A percentile compares a stretch with the other conserved stretches of the same genome.
These are phyloP conservation scores for Tetraodon nigroviridis DNA, from an alignment of 2,113 vertebrate genomes.

Conservation along the genomic window DNA sequence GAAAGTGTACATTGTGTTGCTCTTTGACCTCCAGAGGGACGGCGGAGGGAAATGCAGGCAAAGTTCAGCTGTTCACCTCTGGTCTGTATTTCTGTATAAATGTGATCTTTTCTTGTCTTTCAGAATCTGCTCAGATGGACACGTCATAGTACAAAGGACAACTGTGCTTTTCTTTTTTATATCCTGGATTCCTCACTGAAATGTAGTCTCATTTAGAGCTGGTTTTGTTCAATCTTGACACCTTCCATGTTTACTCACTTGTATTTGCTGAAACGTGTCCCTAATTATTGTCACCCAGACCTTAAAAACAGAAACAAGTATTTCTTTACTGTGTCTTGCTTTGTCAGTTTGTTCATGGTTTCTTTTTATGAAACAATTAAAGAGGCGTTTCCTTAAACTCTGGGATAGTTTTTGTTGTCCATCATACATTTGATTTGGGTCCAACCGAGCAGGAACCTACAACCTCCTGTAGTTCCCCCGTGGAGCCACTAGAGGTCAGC, in stretches of 20 bases:
- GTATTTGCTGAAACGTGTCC: background rate
- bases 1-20: too few relatives aligned
- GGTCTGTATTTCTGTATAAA: slow-evolving; percentile 2
- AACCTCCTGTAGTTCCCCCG: too few relatives aligned
- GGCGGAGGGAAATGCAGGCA: too few relatives aligned
- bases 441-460: background rate
- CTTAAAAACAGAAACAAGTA: slow-evolving; percentile 28
- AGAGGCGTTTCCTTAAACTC: slow-evolving; percentile 33
- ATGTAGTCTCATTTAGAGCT: background rate
- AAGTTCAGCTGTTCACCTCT: too few relatives aligned
- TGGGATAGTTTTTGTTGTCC: background rate
- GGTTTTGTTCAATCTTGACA: background rate
- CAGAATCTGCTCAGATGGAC: slow-evolving; percentile 71
- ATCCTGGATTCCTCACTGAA: background rate
- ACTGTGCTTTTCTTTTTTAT: slow-evolving; percentile 20
- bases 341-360: slow-evolving; percentile 31
- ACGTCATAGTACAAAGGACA: slow-evolving; percentile 59
- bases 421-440: background rate
- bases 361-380: slow-evolving; percentile 55
- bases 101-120: slow-evolving; percentile 19
- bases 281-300: slow-evolving; percentile 13
- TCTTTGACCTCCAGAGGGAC: too few relatives aligned
- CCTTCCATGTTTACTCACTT: slow-evolving; percentile 3
- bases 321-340: slow-evolving; percentile 20
- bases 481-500: too few relatives aligned